These are phyloP conservation scores for Drosophila borealis DNA, from an alignment of 2,888 invertebrate species.

Conservation along the genomic window DNA sequence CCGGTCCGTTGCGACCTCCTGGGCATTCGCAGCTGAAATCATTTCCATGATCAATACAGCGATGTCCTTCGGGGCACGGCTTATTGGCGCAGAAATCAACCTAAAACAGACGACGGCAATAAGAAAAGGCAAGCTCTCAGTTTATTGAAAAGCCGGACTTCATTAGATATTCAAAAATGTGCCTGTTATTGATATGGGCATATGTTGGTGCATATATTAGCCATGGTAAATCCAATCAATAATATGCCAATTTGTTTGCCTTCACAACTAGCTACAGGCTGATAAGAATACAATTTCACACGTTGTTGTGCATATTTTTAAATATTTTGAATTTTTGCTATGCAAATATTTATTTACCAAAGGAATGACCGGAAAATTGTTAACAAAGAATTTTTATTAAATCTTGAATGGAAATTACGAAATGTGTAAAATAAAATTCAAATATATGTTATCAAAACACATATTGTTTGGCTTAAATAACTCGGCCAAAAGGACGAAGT, in stretches of 20 bases:
- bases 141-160: conserved; percentile 53
- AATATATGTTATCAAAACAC: no score
- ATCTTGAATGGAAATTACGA: no score
- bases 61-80: conserved; percentile 89
- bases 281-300: neutral
- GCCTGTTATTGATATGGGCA: conserved; percentile 28
- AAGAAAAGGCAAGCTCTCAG: conserved; percentile 31
- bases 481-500: no score
- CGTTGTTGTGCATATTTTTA: neutral
- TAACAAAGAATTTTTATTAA: no score
- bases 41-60: conserved; percentile 90
- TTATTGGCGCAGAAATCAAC: conserved; percentile 89
- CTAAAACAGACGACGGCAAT: conserved; percentile 82
- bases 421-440: no score
- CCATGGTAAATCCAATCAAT: conserved; percentile 68
- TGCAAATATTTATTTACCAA: neutral
- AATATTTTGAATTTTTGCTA: neutral
- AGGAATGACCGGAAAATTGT: no score
- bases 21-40: conserved; percentile 91
- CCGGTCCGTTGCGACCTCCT: conserved; percentile 89
- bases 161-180: conserved; percentile 75
- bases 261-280: conserved; percentile 29
- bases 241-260: conserved; percentile 30
- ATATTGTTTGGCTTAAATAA: no score
- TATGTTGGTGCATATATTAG: neutral